phyloP scores from a whole-genome alignment of 2,888 invertebrate species.

The Stratiomys singularior region DNA sequence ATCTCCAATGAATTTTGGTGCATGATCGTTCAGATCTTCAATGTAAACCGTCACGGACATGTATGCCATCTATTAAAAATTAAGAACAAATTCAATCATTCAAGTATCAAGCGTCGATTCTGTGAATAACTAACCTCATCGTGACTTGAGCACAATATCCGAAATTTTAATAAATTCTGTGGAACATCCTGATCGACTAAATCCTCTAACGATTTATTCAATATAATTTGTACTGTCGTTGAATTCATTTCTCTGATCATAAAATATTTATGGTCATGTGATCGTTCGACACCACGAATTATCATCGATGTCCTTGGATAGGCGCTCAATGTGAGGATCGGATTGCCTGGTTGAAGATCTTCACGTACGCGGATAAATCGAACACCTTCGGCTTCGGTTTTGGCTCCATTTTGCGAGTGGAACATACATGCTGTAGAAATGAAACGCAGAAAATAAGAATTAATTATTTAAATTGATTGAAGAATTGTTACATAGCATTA shows the following conservation, averaged over 20 bases:
- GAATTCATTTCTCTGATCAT: constrained; percentile 74
- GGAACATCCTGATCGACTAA: constrained; percentile 84
- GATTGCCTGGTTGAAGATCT: constrained; percentile 79
- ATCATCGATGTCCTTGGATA: constrained; percentile 74
- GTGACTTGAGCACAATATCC: constrained; percentile 72
- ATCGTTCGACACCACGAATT: constrained; percentile 60
- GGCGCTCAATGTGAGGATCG: constrained; percentile 83
- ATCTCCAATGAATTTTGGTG: constrained; percentile 79
- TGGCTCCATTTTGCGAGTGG: constrained; percentile 71
- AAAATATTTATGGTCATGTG: constrained; percentile 63
- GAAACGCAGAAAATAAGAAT: not conserved
- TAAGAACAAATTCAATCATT: not conserved
- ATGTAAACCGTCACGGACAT: constrained; percentile 88
- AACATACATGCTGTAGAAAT: constrained; percentile 79
- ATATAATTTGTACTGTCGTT: constrained; percentile 79
- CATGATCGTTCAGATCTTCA: constrained; percentile 88
- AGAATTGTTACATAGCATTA: not conserved
- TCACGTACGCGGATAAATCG: constrained; percentile 88
- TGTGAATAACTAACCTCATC: constrained; percentile 59
- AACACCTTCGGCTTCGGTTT: constrained; percentile 73
- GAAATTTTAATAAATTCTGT: constrained; percentile 84
- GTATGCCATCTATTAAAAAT: constrained; percentile 74
- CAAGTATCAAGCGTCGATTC: not conserved
- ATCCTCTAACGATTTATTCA: constrained; percentile 81
- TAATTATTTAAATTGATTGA: not conserved